Evolutionary conservation across 2,888 invertebrate species (phyloP).

Genomic region (Thumatha senex): DNA sequence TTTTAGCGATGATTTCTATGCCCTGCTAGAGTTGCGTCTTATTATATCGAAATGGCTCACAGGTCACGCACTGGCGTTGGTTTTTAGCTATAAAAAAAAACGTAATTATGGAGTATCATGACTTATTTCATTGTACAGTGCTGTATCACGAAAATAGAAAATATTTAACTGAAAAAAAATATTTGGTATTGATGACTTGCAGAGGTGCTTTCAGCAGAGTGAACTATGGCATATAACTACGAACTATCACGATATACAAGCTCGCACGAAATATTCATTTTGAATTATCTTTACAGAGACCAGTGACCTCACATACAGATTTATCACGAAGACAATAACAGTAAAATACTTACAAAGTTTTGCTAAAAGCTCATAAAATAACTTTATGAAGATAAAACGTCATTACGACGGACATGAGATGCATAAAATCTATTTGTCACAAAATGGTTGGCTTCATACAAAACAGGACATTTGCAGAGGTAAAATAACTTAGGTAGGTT

Average conservation of each 20-base stretch:
- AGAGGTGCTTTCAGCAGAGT: background rate
- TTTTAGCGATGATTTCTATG: no score
- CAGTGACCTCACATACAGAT: slow-evolving; percentile 53
- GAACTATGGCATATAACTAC: slow-evolving; percentile 19
- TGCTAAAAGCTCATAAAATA: slow-evolving; percentile 42
- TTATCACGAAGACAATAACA: slow-evolving; percentile 51
- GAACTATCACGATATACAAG: slow-evolving; percentile 34
- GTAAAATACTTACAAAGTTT: slow-evolving; percentile 47
- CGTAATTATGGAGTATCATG: background rate
- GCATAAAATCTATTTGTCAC: slow-evolving; percentile 1
- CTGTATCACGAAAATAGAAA: background rate
- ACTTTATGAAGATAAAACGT: slow-evolving; percentile 16
- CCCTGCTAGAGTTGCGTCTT: no score
- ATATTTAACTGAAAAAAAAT: background rate
- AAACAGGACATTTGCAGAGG: slow-evolving; percentile 11
- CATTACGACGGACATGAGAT: slow-evolving; percentile 9
- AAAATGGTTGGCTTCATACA: slow-evolving; percentile 5
- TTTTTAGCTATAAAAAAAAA: no score
- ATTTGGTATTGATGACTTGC: background rate
- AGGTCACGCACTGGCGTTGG: no score
- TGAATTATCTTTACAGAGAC: slow-evolving; percentile 37
- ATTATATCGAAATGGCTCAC: no score
- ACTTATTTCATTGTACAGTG: background rate
- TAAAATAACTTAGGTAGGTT: no score
- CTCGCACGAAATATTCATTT: slow-evolving; percentile 34